Evolutionary conservation across 2,113 vertebrate genomes (phyloP).

Genomic region (Diphyllodes magnificus): DNA sequence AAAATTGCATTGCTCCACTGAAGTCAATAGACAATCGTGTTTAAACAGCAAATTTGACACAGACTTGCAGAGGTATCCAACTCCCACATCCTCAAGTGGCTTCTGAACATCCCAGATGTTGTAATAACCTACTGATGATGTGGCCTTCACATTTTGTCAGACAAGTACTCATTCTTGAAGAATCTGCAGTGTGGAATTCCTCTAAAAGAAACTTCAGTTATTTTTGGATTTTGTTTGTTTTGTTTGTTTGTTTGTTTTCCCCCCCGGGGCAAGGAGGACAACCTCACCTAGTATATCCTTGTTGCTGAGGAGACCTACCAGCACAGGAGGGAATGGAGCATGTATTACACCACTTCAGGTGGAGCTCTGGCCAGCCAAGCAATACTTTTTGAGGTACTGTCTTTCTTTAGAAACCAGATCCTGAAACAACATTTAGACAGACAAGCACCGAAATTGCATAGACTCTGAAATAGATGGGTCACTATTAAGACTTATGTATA

Average conservation of each 20-base stretch:
- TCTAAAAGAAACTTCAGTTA: background rate
- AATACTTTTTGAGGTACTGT: background rate
- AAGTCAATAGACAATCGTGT: background rate
- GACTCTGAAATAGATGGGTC: background rate
- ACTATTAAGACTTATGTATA: background rate
- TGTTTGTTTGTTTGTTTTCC: background rate
- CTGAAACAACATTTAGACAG: background rate
- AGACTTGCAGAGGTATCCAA: background rate
- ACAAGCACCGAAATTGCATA: background rate
- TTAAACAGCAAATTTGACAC: slow-evolving; percentile 8
- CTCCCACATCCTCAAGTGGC: background rate
- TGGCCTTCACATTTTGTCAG: background rate
- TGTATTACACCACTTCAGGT: background rate
- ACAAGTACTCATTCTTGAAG: background rate
- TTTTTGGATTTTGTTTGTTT: background rate
- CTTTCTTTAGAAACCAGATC: background rate
- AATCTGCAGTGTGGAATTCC: background rate
- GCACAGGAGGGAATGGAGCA: background rate
- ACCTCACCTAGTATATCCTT: background rate
- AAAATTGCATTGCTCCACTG: slow-evolving; percentile 8
- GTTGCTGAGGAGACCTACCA: background rate
- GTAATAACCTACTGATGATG: background rate
- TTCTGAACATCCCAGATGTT: background rate
- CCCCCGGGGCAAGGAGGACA: background rate
- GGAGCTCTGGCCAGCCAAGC: background rate